phyloP scores from a whole-genome alignment of 2,888 invertebrate species.

The Meghimatium bilineatum region DNA sequence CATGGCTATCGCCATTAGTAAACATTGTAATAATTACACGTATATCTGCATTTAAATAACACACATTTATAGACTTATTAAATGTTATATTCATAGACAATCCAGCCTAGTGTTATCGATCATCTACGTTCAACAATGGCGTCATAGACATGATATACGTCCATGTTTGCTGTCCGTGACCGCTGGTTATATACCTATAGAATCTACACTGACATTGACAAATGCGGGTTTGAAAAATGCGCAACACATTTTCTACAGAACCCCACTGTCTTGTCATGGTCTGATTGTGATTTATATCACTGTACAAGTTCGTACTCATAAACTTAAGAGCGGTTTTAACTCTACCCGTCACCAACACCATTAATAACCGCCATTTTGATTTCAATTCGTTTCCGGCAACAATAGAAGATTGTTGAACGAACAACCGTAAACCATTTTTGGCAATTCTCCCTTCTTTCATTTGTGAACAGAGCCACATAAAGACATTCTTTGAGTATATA shows the following conservation, averaged over 20 bases:
- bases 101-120: too few relatives aligned
- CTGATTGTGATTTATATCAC: not conserved
- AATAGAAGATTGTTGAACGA: not conserved
- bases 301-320: not conserved
- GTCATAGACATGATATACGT: too few relatives aligned
- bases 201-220: too few relatives aligned
- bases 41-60: too few relatives aligned
- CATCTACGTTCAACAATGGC: too few relatives aligned
- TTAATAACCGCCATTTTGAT: not conserved
- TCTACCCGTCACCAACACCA: not conserved
- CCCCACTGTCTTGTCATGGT: not conserved
- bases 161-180: too few relatives aligned
- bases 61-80: too few relatives aligned
- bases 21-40: too few relatives aligned
- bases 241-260: not conserved
- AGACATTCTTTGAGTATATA: not conserved
- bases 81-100: too few relatives aligned
- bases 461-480: not conserved
- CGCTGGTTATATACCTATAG: too few relatives aligned
- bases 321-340: constrained; percentile 6
- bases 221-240: not conserved
- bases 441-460: not conserved
- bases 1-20: too few relatives aligned
- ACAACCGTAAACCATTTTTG: not conserved
- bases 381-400: not conserved